A percentile compares a stretch with the other conserved stretches of the same genome.
Evolutionary conservation across 2,113 vertebrate species (phyloP).

Genomic region (Crotalus horridus): DNA sequence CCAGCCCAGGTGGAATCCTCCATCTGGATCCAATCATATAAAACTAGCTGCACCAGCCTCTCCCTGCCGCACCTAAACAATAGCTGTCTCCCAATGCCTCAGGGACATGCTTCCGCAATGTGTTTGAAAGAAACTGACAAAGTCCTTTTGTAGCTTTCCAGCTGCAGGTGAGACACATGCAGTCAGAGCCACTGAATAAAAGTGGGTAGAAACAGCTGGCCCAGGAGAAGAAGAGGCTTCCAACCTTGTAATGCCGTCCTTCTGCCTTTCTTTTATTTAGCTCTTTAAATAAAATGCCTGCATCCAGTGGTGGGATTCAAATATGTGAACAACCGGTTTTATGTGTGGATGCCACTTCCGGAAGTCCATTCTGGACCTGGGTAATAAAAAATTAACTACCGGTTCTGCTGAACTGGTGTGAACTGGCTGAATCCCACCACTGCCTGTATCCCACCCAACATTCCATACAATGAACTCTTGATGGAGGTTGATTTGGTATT

Average conservation of each 20-base stretch:
- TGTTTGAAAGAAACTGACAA: slow-evolving; percentile 17
- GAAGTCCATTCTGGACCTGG: too few species aligned
- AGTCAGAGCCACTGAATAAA: neutral
- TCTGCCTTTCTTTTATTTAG: neutral
- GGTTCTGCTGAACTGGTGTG: too few species aligned
- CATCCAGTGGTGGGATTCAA: neutral
- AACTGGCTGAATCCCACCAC: too few species aligned
- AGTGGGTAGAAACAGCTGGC: slow-evolving; percentile 4
- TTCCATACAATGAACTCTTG: neutral
- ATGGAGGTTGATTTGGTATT: neutral
- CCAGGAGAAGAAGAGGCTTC: neutral
- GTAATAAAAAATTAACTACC: too few species aligned
- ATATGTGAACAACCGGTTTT: too few species aligned
- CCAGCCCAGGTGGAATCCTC: neutral
- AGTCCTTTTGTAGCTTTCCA: slow-evolving; percentile 17
- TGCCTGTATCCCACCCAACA: neutral
- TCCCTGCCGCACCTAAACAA: slow-evolving; percentile 8
- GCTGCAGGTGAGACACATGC: slow-evolving; percentile 17
- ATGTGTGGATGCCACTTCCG: too few species aligned
- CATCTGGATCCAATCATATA: slow-evolving; percentile 9
- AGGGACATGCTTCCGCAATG: slow-evolving; percentile 8
- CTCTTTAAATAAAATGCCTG: neutral
- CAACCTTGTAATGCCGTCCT: neutral
- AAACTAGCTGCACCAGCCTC: slow-evolving; percentile 8
- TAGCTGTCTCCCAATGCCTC: slow-evolving; percentile 7